These are phyloP conservation scores for Diploscapter pachys DNA, from an alignment of 1,140 invertebrate species.

Conservation along the genomic window DNA sequence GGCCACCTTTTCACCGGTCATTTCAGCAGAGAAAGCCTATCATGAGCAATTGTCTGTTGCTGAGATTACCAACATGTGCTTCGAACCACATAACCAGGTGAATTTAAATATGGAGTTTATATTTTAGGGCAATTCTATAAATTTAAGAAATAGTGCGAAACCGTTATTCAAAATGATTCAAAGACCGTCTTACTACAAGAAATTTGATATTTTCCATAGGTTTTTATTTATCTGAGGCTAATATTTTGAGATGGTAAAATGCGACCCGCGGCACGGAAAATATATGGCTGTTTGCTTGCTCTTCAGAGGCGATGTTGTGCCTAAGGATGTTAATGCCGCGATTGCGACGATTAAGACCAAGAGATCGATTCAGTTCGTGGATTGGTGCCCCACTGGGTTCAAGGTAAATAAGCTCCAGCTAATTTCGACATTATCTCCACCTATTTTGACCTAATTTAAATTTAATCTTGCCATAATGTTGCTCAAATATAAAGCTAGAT, in stretches of 20 bases:
- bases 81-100: conserved; percentile 77
- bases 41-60: conserved; percentile 71
- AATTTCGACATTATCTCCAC: background rate
- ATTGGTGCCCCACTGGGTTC: conserved; percentile 84
- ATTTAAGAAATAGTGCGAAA: too few species aligned
- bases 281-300: conserved; percentile 61
- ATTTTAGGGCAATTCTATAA: too few species aligned
- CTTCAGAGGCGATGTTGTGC: conserved; percentile 62
- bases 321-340: conserved; percentile 70
- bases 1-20: conserved; percentile 79
- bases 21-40: conserved; percentile 80
- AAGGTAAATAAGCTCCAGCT: conserved; percentile 57
- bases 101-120: too few species aligned
- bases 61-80: conserved; percentile 80
- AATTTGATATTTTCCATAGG: too few species aligned
- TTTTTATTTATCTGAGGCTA: too few species aligned
- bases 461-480: too few species aligned
- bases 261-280: conserved; percentile 57
- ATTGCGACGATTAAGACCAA: conserved; percentile 67
- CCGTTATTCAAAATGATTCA: too few species aligned
- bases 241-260: conserved; percentile 72
- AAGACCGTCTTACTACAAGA: too few species aligned
- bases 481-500: too few species aligned
- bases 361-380: conserved; percentile 65
- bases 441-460: background rate